A percentile compares a stretch with the other conserved stretches of the same genome.
Evolutionary conservation across 2,888 invertebrate species (phyloP).

Genomic region (Ornithoptera alexandrae): DNA sequence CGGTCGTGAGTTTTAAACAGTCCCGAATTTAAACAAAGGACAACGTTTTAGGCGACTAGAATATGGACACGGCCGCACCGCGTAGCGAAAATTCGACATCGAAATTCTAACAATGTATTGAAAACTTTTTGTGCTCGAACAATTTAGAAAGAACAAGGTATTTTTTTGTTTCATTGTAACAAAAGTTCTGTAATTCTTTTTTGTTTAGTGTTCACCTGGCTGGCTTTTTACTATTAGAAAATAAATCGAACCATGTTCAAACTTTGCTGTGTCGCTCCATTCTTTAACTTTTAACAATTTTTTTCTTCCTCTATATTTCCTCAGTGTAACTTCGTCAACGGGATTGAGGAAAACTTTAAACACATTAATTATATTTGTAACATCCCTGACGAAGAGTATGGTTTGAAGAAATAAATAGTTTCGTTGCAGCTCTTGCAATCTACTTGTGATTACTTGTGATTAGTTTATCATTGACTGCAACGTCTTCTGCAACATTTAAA

Average conservation of each 20-base stretch:
- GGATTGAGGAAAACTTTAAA: slow-evolving; percentile 3
- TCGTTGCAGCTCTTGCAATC: no score
- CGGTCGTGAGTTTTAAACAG: slow-evolving; percentile 8
- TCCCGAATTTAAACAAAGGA: slow-evolving; percentile 9
- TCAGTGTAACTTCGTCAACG: slow-evolving; percentile 6
- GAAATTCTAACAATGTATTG: slow-evolving; percentile 52
- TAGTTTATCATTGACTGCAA: no score
- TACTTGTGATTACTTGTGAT: no score
- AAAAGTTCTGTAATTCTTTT: slow-evolving; percentile 17
- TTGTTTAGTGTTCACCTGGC: slow-evolving; percentile 9
- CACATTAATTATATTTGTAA: no score
- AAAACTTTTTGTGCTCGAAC: slow-evolving; percentile 37
- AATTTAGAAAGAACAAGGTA: slow-evolving; percentile 32
- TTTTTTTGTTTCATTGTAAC: slow-evolving; percentile 10
- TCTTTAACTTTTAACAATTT: slow-evolving; percentile 21
- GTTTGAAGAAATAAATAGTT: no score
- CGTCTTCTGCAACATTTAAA: no score
- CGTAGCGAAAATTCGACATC: slow-evolving; percentile 3
- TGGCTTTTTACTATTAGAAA: slow-evolving; percentile 23
- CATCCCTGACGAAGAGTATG: no score
- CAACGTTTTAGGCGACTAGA: slow-evolving; percentile 4
- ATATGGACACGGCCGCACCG: background rate
- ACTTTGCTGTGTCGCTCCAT: slow-evolving; percentile 21
- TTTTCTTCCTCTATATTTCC: slow-evolving; percentile 5
- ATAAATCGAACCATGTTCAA: slow-evolving; percentile 24